These are phyloP conservation scores for Urocolius indicus DNA, from an alignment of 2,113 vertebrate genomes.

Conservation along the genomic window DNA sequence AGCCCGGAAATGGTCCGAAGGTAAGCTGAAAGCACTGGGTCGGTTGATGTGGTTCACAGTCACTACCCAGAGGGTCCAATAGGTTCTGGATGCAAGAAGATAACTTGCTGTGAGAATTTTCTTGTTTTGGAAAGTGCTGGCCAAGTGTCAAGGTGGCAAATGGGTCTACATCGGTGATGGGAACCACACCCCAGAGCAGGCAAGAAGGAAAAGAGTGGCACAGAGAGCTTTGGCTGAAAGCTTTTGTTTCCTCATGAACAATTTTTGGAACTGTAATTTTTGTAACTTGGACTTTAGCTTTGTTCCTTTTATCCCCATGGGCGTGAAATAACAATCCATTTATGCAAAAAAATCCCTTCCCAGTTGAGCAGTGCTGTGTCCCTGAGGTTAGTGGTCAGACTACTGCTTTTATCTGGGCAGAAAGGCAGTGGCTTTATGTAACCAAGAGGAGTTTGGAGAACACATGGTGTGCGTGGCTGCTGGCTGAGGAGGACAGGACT, in stretches of 20 bases:
- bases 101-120: not conserved
- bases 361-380: not conserved
- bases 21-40: constrained; percentile 72
- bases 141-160: not conserved
- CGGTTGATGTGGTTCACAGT: not conserved
- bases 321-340: not conserved
- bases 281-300: not conserved
- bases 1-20: constrained; percentile 87
- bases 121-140: not conserved
- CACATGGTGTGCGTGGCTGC: accelerated
- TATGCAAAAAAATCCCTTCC: not conserved
- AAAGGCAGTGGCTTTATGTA: not conserved
- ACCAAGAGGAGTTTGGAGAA: not conserved
- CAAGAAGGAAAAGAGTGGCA: not conserved
- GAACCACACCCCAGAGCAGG: not conserved
- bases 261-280: not conserved
- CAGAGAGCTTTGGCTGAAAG: not conserved
- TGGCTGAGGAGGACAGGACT: not conserved
- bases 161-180: not conserved
- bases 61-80: not conserved
- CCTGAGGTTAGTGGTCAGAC: not conserved
- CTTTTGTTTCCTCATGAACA: not conserved
- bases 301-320: not conserved
- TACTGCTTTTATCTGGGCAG: not conserved
- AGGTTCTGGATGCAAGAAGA: not conserved